Conservation (phyloP, 2,797 vertebrate species). For the Oreochromis grahami region DNA sequence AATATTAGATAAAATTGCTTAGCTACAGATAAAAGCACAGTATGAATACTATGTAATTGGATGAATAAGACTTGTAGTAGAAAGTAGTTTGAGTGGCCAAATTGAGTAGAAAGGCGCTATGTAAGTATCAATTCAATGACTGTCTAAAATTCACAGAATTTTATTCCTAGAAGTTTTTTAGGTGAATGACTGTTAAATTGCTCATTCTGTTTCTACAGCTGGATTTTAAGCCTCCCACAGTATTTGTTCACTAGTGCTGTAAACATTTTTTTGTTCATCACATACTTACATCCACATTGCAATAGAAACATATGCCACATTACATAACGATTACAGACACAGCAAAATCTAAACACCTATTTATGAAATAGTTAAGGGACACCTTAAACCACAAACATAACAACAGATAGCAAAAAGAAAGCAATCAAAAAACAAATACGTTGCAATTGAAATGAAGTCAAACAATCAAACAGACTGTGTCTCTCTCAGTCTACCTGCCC, state of each 20-base stretch:
- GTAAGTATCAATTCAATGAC: background rate
- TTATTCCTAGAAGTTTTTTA: background rate
- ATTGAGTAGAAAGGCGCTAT: background rate
- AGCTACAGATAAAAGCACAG: background rate
- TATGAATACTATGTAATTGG: background rate
- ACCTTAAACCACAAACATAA: background rate
- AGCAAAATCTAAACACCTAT: background rate
- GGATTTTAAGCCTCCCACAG: background rate
- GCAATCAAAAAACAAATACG: background rate
- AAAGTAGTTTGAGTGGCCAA: background rate
- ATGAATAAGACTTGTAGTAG: background rate
- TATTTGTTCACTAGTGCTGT: background rate
- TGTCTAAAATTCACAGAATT: background rate
- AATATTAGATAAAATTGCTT: background rate
- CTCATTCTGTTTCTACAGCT: background rate
- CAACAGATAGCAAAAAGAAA: background rate
- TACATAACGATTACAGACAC: background rate
- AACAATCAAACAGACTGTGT: slow-evolving; percentile 58
- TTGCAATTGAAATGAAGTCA: slow-evolving; percentile 26
- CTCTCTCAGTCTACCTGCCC: slow-evolving; percentile 75
- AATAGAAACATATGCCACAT: background rate
- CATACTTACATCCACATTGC: background rate
- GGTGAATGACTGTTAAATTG: background rate
- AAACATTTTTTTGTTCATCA: background rate
- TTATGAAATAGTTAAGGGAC: background rate